A percentile compares a stretch with the other conserved stretches of the same genome.
These are phyloP conservation scores for Leptoteleia sp. DNA, from an alignment of 1,140 invertebrate genomes.

Conservation along the genomic window DNA sequence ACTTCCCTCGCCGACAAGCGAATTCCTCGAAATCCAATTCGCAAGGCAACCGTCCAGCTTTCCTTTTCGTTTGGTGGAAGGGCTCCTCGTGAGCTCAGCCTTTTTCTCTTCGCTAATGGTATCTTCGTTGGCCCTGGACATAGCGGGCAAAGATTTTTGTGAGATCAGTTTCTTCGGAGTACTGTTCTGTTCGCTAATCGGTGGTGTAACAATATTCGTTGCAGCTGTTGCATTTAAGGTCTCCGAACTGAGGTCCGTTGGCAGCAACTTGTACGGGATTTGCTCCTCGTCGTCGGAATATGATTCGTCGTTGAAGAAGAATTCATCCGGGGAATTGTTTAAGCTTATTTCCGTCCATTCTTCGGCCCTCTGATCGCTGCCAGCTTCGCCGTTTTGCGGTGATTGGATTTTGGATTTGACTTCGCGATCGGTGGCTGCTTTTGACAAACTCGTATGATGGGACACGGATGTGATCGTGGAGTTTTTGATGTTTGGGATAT, in stretches of 20 bases:
- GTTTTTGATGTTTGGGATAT: slow-evolving; percentile 68
- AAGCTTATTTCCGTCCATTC: slow-evolving; percentile 82
- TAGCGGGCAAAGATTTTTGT: slow-evolving; percentile 76
- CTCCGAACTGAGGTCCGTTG: slow-evolving; percentile 75
- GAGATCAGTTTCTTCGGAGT: slow-evolving; percentile 70
- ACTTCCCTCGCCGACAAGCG: slow-evolving; percentile 73
- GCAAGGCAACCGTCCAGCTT: slow-evolving; percentile 76
- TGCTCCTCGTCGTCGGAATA: slow-evolving; percentile 78
- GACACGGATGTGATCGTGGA: slow-evolving; percentile 72
- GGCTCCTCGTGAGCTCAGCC: slow-evolving; percentile 75
- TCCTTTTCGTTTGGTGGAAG: slow-evolving; percentile 74
- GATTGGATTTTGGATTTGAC: slow-evolving; percentile 69
- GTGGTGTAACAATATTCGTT: slow-evolving; percentile 44
- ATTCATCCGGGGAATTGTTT: slow-evolving; percentile 79
- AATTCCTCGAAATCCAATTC: slow-evolving; percentile 80
- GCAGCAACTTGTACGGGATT: slow-evolving; percentile 78
- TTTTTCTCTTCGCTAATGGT: slow-evolving; percentile 74
- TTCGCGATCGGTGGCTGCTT: slow-evolving; percentile 64
- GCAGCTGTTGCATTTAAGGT: slow-evolving; percentile 8
- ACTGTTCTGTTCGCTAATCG: slow-evolving; percentile 7
- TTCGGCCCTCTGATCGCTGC: slow-evolving; percentile 71
- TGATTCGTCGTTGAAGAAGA: slow-evolving; percentile 74
- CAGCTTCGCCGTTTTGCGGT: slow-evolving; percentile 50
- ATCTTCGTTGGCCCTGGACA: slow-evolving; percentile 72
- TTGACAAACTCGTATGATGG: slow-evolving; percentile 69